A percentile compares a stretch with the other conserved stretches of the same genome.
Conservation (phyloP, 1,140 invertebrate species). For the Drosophila santomea region DNA sequence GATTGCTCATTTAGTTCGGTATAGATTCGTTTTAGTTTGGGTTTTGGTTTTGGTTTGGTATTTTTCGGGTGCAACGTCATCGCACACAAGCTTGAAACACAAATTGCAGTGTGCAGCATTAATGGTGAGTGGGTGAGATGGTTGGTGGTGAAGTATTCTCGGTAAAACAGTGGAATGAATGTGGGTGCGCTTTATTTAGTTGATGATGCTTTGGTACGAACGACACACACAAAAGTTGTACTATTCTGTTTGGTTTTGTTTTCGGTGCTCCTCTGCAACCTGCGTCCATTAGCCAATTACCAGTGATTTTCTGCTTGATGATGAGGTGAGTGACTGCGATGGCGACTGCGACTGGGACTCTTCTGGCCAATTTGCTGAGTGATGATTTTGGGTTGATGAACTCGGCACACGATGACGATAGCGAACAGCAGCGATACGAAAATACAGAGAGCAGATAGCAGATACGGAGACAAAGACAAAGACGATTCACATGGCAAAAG, state of each 20-base stretch:
- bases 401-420: constrained; percentile 40
- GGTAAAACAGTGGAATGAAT: constrained; percentile 20
- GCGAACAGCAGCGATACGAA: constrained; percentile 34
- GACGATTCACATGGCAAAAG: constrained; percentile 37
- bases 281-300: constrained; percentile 74
- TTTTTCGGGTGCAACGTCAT: constrained; percentile 45
- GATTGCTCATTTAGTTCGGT: constrained; percentile 51
- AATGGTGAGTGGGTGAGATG: constrained; percentile 24
- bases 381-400: constrained; percentile 58
- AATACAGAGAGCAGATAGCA: constrained; percentile 35
- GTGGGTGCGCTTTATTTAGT: constrained; percentile 1
- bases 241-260: constrained; percentile 22
- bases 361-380: constrained; percentile 66
- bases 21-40: constrained; percentile 40
- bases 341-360: constrained; percentile 20
- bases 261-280: constrained; percentile 31
- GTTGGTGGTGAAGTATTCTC: neutral
- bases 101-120: constrained; percentile 49
- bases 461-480: constrained; percentile 19
- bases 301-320: constrained; percentile 71
- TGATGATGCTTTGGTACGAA: constrained; percentile 22
- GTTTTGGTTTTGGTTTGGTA: constrained; percentile 23
- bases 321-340: constrained; percentile 50
- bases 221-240: constrained; percentile 40
- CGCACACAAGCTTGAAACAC: constrained; percentile 47